Percentiles rank a stretch among this genome's conserved stretches.
Evolutionary conservation across 2,113 vertebrate species (phyloP).

Genomic region (Motacilla tschutschensis): DNA sequence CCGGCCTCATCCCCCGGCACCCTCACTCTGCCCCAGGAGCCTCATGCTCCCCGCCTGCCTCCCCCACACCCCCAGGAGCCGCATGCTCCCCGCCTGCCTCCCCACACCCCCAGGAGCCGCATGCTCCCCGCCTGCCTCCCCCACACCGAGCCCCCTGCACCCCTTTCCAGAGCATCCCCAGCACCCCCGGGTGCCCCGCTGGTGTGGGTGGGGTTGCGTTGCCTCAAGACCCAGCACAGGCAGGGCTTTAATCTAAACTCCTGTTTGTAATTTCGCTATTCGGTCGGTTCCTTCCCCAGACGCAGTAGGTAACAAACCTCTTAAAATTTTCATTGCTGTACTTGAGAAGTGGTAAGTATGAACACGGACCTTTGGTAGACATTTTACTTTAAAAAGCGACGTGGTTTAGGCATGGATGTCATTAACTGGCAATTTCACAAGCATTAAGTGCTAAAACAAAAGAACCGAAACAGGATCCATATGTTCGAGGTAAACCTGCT

Average conservation of each 20-base stretch:
- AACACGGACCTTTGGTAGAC: background rate
- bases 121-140: rapidly evolving
- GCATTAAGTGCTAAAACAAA: constrained; percentile 65
- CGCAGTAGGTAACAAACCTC: constrained; percentile 9
- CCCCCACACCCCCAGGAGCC: background rate
- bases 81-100: too few species aligned
- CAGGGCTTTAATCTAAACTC: background rate
- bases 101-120: background rate
- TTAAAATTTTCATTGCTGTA: constrained; percentile 23
- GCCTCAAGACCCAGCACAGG: background rate
- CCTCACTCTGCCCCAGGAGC: background rate
- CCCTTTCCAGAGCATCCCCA: too few species aligned
- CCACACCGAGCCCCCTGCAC: background rate
- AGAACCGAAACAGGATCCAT: constrained; percentile 57
- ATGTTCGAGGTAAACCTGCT: constrained; percentile 45
- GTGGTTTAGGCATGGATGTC: constrained; percentile 54
- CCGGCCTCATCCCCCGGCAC: background rate
- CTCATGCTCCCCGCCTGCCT: too few species aligned
- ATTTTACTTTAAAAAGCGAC: constrained; percentile 31
- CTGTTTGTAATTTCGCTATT: background rate
- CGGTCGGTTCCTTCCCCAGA: background rate
- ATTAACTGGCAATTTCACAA: constrained; percentile 60
- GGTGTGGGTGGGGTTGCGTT: background rate
- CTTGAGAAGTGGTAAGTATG: constrained; percentile 26
- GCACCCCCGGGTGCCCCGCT: rapidly evolving